These are phyloP conservation scores for Anniella stebbinsi DNA, from an alignment of 2,797 vertebrate species.

Conservation along the genomic window DNA sequence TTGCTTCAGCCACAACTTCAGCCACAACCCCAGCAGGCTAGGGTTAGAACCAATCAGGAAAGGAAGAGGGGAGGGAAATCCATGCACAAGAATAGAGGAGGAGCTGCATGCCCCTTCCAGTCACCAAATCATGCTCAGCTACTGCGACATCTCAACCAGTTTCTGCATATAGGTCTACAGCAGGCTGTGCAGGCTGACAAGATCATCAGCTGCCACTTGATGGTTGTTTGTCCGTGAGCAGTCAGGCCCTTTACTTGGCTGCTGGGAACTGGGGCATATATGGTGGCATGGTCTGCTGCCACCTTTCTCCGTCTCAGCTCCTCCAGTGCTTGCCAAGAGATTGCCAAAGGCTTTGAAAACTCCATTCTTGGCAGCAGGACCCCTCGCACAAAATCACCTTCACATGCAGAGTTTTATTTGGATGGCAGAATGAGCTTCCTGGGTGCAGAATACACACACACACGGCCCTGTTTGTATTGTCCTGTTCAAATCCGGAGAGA, in stretches of 20 bases:
- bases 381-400: not conserved
- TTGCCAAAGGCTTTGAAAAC: not conserved
- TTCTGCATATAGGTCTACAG: not conserved
- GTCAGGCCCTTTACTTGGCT: not conserved
- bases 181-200: not conserved
- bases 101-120: not conserved
- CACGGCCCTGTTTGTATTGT: not conserved
- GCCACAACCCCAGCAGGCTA: not conserved
- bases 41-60: not conserved
- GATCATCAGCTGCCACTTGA: not conserved
- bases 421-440: constrained; percentile 10
- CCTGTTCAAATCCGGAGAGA: not conserved
- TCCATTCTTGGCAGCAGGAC: constrained; percentile 4
- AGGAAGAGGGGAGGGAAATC: not conserved
- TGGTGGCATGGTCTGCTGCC: not conserved
- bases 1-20: not conserved
- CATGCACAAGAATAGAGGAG: not conserved
- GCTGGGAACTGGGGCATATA: not conserved
- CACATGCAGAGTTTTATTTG: not conserved
- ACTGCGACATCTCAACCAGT: not conserved
- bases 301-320: not conserved
- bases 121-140: not conserved
- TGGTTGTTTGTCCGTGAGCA: too few species aligned
- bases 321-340: not conserved
- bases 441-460: constrained; percentile 10